Evolutionary conservation across 1,140 invertebrate genomes (phyloP), one percentile per base, ranked within the genome.

Genomic region (Drosophila erecta): DNA sequence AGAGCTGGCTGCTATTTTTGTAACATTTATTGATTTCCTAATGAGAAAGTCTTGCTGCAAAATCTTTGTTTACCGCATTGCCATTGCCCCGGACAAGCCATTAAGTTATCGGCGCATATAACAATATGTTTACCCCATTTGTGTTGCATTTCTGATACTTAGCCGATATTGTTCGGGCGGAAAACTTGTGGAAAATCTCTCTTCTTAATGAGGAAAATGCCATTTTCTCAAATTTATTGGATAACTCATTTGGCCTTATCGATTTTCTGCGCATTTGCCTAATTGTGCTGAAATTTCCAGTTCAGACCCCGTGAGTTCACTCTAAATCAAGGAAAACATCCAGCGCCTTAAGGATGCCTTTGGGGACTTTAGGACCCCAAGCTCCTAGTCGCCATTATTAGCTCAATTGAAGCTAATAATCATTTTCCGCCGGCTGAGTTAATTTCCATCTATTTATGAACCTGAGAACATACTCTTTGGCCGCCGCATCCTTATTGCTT

Each of bases 1-100:
- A 84, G 64, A 81, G 81, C 76, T 62, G 67, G 46, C 24, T 41
- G 81, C 67, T 81, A 87, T 85, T 86, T 85, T 71, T 75, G 81
- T 80, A 59, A 7, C 37, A 66, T 86, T 85, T 78, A 85, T 85
- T 66, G 81, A 86, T 85, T 81, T 67, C 61, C 67, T 81, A 78
- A 86, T 85, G 64, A 60, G 78, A 43, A 77, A 57, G 43, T 67
- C 76, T 81, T 62, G 71, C 53, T 65, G 70, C 70, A 77, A 75
- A 75, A 56, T 75, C 49, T 81, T 86, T 85, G 84, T 70, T 80
- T 61, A 76, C 60, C 72, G 61, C 72, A 80, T 35, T 74, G 64
- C 67, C 65, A 67, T 7, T 65, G 64, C 59, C 60, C 44, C 37
- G 64, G 64, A 67, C 35, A 51, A 67, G 44, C 64, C 64, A 70